Conservation (phyloP, 2,113 vertebrate species). For the Hiodon tergisus region DNA sequence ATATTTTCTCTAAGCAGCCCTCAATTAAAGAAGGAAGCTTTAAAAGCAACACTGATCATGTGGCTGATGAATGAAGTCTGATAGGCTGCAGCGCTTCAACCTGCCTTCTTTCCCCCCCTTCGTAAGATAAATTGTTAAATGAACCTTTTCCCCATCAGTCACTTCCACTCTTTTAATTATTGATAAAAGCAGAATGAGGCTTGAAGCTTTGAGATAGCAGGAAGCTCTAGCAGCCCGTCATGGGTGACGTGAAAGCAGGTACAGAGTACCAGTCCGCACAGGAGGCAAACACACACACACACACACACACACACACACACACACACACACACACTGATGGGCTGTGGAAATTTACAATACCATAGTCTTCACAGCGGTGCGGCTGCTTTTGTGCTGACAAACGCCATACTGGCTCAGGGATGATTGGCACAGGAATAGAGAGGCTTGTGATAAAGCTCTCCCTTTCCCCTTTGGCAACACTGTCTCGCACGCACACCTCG, state of each 20-base stretch:
- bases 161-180: constrained; percentile 13
- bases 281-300: background rate
- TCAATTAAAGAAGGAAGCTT: background rate
- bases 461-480: no score
- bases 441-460: no score
- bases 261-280: no score
- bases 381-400: constrained; percentile 1
- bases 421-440: no score
- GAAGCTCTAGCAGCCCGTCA: background rate
- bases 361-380: constrained; percentile 12
- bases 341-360: background rate
- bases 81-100: no score
- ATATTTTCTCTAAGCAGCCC: background rate
- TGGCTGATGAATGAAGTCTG: no score
- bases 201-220: background rate
- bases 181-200: background rate
- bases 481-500: no score
- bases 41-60: background rate
- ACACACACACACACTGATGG: background rate
- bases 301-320: constrained; percentile 9
- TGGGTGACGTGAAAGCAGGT: no score
- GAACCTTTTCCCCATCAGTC: background rate
- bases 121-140: constrained; percentile 13
- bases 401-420: no score
- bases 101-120: background rate